A percentile compares a stretch with the other conserved stretches of the same genome.
These are phyloP conservation scores for Petrocephalus zakoni DNA, from an alignment of 2,113 vertebrate genomes.

Conservation along the genomic window DNA sequence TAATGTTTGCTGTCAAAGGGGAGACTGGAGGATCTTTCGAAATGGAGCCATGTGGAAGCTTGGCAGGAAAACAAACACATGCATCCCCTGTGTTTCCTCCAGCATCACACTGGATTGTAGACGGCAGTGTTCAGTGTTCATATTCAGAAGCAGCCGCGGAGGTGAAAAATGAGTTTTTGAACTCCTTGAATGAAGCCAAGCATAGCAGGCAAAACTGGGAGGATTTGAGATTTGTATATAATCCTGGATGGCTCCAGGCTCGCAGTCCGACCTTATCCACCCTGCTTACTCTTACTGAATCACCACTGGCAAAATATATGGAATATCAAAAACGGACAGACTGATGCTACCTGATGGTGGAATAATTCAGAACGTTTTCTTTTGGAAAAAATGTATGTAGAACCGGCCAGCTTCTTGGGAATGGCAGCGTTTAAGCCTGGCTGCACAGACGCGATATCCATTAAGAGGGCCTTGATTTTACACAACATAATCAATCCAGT, in stretches of 20 bases:
- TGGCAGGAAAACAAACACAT: not conserved
- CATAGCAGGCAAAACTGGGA: not conserved
- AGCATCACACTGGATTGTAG: not conserved
- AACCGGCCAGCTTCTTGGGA: not conserved
- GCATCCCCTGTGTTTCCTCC: not conserved
- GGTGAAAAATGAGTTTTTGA: not conserved
- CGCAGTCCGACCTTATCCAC: not conserved
- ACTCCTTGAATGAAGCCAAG: not conserved
- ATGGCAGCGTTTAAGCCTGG: not conserved
- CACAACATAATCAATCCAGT: not conserved
- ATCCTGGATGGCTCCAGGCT: not conserved
- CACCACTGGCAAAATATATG: not conserved
- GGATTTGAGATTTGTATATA: not conserved
- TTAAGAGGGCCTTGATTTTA: not conserved
- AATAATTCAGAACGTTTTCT: not conserved
- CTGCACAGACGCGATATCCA: not conserved
- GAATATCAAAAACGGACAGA: not conserved
- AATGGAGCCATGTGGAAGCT: not conserved
- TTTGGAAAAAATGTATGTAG: not conserved
- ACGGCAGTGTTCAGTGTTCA: not conserved
- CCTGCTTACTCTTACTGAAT: not conserved
- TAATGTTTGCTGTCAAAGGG: slow-evolving; percentile 11
- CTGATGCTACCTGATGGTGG: not conserved
- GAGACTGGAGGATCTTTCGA: not conserved
- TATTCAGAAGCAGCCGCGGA: not conserved